Conservation (phyloP, 2,113 vertebrate species). For the Campylorhamphus procurvoides region DNA sequence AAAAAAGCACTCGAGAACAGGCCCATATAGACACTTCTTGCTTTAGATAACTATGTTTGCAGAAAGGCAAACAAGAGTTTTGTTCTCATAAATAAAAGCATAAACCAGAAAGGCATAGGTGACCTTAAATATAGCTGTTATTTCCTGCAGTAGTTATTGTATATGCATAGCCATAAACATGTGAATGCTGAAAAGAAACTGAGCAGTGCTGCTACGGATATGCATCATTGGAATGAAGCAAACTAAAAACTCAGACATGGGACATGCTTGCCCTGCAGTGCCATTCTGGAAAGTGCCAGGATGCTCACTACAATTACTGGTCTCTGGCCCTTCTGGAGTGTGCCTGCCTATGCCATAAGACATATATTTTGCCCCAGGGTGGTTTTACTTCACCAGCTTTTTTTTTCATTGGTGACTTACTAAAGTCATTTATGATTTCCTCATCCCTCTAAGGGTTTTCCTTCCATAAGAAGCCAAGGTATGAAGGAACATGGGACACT, state of each 20-base stretch:
- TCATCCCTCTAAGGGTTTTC: background rate
- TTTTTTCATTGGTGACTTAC: background rate
- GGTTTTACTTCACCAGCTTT: background rate
- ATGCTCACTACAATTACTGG: background rate
- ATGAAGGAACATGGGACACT: background rate
- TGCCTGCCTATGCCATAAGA: background rate
- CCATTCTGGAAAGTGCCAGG: background rate
- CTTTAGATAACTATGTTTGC: background rate
- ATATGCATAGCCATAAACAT: background rate
- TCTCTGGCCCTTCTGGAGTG: background rate
- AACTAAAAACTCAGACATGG: background rate
- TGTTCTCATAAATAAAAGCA: background rate
- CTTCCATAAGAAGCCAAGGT: background rate
- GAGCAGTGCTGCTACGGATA: background rate
- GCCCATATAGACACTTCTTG: fast-evolving
- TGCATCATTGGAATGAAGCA: background rate
- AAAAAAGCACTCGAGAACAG: background rate
- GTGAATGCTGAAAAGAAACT: background rate
- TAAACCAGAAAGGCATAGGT: background rate
- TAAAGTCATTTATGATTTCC: background rate
- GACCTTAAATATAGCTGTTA: background rate
- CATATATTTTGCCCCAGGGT: background rate
- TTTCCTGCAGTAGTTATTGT: background rate
- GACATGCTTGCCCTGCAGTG: background rate
- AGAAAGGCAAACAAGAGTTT: background rate